A percentile compares a stretch with the other conserved stretches of the same genome.
Conservation (phyloP, 2,797 vertebrate species). For the Acanthurus tractus region DNA sequence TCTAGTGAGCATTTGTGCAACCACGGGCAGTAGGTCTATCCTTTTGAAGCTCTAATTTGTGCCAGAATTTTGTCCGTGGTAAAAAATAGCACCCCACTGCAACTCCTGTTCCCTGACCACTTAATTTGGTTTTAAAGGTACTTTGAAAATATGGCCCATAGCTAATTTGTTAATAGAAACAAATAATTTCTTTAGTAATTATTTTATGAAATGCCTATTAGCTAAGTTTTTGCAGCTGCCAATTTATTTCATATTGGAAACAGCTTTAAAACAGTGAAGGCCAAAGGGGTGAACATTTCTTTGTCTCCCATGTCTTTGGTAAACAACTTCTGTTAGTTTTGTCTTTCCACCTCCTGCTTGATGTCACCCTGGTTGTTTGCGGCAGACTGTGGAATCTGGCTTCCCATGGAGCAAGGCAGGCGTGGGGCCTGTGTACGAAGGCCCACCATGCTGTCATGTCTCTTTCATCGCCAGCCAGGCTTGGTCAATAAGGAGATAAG, state of each 20-base stretch:
- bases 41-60: slow-evolving; percentile 42
- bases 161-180: slow-evolving; percentile 51
- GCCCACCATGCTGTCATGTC: slow-evolving; percentile 80
- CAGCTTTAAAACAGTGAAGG: slow-evolving; percentile 18
- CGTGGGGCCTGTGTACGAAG: slow-evolving; percentile 78
- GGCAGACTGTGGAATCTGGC: slow-evolving; percentile 77
- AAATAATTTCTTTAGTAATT: slow-evolving; percentile 46
- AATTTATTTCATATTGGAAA: slow-evolving; percentile 22
- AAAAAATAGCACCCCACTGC: slow-evolving; percentile 30
- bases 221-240: slow-evolving; percentile 16
- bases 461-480: slow-evolving; percentile 86
- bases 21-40: slow-evolving; percentile 3
- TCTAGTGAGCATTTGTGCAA: slow-evolving; percentile 24
- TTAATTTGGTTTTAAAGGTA: slow-evolving; percentile 54
- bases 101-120: slow-evolving; percentile 39
- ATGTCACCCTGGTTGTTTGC: slow-evolving; percentile 79
- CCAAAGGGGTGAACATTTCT: slow-evolving; percentile 47
- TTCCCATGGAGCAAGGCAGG: slow-evolving; percentile 79
- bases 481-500: slow-evolving; percentile 84
- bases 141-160: slow-evolving; percentile 24
- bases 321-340: slow-evolving; percentile 77
- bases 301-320: slow-evolving; percentile 63
- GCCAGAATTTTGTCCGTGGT: slow-evolving; percentile 27
- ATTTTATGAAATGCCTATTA: slow-evolving; percentile 32
- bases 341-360: slow-evolving; percentile 67